phyloP scores from a whole-genome alignment of 2,888 invertebrate genomes.

The Spicauda simplicius region DNA sequence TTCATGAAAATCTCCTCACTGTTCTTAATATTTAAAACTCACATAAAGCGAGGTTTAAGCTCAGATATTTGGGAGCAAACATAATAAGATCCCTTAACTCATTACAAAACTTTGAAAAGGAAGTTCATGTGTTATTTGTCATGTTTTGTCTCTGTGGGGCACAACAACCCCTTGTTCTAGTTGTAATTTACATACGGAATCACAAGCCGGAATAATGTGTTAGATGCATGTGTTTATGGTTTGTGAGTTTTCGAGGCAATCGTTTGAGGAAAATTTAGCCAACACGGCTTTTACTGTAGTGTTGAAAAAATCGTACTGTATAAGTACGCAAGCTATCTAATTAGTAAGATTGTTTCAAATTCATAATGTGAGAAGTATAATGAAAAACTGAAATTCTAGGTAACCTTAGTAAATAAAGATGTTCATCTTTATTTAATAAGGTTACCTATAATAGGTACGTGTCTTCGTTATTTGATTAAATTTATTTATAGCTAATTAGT shows the following conservation, averaged over 20 bases:
- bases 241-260: neutral
- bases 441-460: too few species aligned
- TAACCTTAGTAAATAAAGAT: too few species aligned
- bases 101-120: constrained; percentile 36
- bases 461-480: too few species aligned
- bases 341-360: too few species aligned
- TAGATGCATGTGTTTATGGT: constrained; percentile 68
- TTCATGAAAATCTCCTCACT: constrained; percentile 42
- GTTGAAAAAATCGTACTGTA: too few species aligned
- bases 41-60: constrained; percentile 65
- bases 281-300: too few species aligned
- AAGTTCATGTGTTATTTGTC: constrained; percentile 53
- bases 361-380: too few species aligned
- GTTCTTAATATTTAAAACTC: constrained; percentile 77
- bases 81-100: constrained; percentile 45
- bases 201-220: constrained; percentile 74
- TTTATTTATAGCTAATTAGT: too few species aligned
- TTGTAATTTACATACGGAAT: constrained; percentile 83
- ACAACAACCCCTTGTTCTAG: constrained; percentile 73
- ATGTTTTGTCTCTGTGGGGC: constrained; percentile 66
- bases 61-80: constrained; percentile 50
- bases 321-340: too few species aligned
- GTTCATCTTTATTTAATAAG: too few species aligned
- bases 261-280: neutral
- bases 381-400: too few species aligned